Evolutionary conservation across 2,113 vertebrate genomes (phyloP).

Genomic region (Phylloscopus trochiloides): DNA sequence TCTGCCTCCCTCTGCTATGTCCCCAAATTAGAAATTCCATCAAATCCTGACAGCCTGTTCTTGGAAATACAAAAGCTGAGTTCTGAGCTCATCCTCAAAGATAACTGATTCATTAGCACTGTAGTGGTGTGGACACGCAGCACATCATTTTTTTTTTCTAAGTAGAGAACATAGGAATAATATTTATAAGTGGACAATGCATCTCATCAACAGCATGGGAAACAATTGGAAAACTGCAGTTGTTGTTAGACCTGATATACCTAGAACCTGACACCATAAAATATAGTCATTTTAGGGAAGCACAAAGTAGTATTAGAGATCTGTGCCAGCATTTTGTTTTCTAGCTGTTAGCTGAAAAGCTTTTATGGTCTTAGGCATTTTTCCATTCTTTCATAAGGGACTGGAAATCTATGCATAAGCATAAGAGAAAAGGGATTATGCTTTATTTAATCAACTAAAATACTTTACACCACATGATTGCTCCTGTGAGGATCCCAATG

Average conservation of each 20-base stretch:
- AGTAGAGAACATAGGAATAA: not conserved
- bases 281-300: not conserved
- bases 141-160: not conserved
- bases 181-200: not conserved
- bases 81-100: slow-evolving; percentile 2
- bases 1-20: not conserved
- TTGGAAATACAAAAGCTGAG: not conserved
- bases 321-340: not conserved
- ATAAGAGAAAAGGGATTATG: not conserved
- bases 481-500: not conserved
- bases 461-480: not conserved
- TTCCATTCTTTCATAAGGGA: not conserved
- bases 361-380: not conserved
- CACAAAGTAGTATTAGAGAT: not conserved
- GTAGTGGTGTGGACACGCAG: not conserved
- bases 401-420: not conserved
- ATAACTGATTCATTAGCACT: not conserved
- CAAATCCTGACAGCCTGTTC: not conserved
- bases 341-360: not conserved
- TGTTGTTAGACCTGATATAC: not conserved
- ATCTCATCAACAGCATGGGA: not conserved
- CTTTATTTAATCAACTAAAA: not conserved
- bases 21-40: not conserved
- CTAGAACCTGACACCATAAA: not conserved
- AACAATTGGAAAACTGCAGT: not conserved